Evolutionary conservation across 2,113 vertebrate genomes (phyloP), one percentile per base, ranked within the genome.

Genomic region (Polypterus bichir): DNA sequence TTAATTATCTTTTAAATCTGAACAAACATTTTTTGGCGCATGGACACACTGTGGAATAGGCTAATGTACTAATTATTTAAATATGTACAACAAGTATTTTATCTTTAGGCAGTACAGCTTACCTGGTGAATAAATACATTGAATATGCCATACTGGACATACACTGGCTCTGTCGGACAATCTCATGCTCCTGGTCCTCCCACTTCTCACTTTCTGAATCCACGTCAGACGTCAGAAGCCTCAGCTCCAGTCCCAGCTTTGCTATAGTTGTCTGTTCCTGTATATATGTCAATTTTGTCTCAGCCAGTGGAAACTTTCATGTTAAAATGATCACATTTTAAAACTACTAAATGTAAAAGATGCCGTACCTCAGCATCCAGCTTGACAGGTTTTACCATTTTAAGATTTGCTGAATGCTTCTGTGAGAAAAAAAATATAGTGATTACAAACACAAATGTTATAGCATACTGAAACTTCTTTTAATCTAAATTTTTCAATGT

Each of bases 71-170:
- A 27, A 27, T 27, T 27, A 27, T 27, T 27, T 27, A 27, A 27
- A 27, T 27, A 27, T 27, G 27, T 27, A 27, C 27, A 27, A 27
- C 27, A 27, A 27, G 27, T 27, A 27, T 27, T n/a, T 27, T 27
- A 27, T 27, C 27, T 27, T 27, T 27, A 27, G 27, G 27, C 27
- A 27, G 27, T 27, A 27, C n/a, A 57, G 62, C 62, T 82, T 83
- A 99, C 96, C 96, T 95, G 75, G 92, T 98, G 74, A 99, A 99
- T 72, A 97, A 87, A 74, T 96, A 90, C 71, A 99, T 92, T 67
- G 87, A 93, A 74, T 95, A 95, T 6, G 92, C 91, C 90, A 94
- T 89, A 60, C 89, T 91, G 77, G 96, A 92, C 76, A 98, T 82
- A 73, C 83, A 89, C 79, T 93, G 90, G 52, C 88, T 90, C 49